These are phyloP conservation scores for Schizothorax lantsangensis DNA, from an alignment of 2,797 vertebrate species.

Conservation along the genomic window DNA sequence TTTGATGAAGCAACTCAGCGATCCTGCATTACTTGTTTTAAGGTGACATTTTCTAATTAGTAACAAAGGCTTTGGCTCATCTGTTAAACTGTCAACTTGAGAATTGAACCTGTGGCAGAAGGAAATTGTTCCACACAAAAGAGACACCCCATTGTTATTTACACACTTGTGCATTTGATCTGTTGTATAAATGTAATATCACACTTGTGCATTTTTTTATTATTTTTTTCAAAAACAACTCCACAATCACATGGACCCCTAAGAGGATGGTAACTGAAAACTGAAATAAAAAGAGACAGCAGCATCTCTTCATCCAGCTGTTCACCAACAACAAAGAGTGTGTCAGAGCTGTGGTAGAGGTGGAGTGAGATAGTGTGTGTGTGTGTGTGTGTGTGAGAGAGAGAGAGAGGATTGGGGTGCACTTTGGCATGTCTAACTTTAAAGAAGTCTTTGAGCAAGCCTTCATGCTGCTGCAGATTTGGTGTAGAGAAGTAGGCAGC, in stretches of 20 bases:
- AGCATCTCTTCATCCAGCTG: constrained; percentile 15
- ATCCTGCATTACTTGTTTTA: neutral
- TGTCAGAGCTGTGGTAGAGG: constrained; percentile 6
- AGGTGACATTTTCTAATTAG: neutral
- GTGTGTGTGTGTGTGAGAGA: neutral
- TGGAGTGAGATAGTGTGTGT: neutral
- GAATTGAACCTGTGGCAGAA: neutral
- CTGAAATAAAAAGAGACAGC: neutral
- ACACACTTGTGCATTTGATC: neutral
- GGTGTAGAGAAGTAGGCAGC: neutral
- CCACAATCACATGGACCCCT: neutral
- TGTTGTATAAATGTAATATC: neutral
- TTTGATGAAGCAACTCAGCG: no score
- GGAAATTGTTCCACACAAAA: neutral
- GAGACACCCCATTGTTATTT: no score
- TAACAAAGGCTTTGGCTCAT: neutral
- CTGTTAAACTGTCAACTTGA: neutral
- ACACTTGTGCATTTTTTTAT: neutral
- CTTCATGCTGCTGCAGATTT: constrained; percentile 13
- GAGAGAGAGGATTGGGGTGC: neutral
- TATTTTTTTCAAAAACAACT: neutral
- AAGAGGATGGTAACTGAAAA: constrained; percentile 4
- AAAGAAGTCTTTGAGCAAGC: constrained; percentile 34
- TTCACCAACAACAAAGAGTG: constrained; percentile 32
- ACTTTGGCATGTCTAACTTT: neutral